Evolutionary conservation across 2,113 vertebrate genomes (phyloP).

Genomic region (Albula glossodonta): DNA sequence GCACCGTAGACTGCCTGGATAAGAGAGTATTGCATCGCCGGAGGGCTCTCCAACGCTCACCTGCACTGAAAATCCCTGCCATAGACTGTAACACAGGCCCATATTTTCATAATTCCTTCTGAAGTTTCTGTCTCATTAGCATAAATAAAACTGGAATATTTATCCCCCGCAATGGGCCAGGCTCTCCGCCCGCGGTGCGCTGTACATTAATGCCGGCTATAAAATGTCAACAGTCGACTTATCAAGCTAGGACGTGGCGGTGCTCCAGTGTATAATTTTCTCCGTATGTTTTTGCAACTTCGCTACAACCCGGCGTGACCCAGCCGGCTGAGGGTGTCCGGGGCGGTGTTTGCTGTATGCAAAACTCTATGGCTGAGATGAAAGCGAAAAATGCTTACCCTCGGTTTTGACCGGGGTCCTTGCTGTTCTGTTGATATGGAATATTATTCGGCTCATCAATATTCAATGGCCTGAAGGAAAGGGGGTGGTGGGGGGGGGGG

Average conservation of each 20-base stretch:
- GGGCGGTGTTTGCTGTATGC: background rate
- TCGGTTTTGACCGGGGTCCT: background rate
- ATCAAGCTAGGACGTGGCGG: background rate
- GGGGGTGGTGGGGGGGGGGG: background rate
- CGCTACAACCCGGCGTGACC: background rate
- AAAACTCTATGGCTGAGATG: background rate
- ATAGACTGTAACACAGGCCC: background rate
- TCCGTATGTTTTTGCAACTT: background rate
- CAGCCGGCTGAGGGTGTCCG: background rate
- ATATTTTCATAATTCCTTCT: background rate
- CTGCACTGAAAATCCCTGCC: background rate
- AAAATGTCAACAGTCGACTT: conserved; percentile 1
- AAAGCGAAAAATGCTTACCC: background rate
- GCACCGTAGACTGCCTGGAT: background rate
- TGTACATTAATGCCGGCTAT: background rate
- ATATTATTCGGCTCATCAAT: background rate
- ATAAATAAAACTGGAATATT: background rate
- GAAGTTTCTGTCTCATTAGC: background rate
- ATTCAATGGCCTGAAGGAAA: background rate
- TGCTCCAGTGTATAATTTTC: background rate
- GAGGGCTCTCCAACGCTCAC: background rate
- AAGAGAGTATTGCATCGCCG: background rate
- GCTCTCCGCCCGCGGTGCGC: background rate
- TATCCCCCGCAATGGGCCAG: background rate
- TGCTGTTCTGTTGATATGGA: background rate